These are phyloP conservation scores for Brachionus koreanus DNA, from an alignment of 1,140 invertebrate species.

Conservation along the genomic window DNA sequence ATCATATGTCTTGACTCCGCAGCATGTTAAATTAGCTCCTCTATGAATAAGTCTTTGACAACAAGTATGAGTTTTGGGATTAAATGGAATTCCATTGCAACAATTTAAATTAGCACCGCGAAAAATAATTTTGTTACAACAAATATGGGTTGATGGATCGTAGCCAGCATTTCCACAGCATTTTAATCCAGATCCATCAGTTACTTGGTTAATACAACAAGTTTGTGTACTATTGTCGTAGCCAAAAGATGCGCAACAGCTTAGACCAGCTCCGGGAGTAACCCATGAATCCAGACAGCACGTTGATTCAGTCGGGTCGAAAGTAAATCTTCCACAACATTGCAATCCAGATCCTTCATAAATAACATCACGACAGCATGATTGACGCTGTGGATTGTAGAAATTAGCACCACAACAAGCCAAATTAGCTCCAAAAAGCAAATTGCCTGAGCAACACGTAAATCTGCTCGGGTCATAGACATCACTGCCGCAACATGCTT, in stretches of 20 bases:
- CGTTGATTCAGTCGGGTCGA: not conserved
- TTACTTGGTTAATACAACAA: not conserved
- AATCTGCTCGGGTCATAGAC: not conserved
- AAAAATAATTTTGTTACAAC: not conserved
- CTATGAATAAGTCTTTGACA: not conserved
- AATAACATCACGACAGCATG: not conserved
- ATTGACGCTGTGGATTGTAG: not conserved
- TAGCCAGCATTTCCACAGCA: not conserved
- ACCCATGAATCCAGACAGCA: not conserved
- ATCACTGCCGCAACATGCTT: not conserved
- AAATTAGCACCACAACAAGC: not conserved
- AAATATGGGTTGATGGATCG: not conserved
- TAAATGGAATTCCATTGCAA: not conserved
- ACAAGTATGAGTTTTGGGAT: not conserved
- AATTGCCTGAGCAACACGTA: not conserved
- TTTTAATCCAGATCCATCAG: not conserved
- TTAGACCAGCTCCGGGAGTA: not conserved
- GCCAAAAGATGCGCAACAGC: not conserved
- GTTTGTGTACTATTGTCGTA: not conserved
- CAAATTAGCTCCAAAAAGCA: not conserved
- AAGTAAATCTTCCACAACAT: not conserved
- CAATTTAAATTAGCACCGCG: not conserved
- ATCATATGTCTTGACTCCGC: not conserved
- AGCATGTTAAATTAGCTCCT: not conserved
- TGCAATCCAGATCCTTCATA: not conserved